phyloP scores from a whole-genome alignment of 2,113 vertebrate genomes.

The Gila orcuttii region DNA sequence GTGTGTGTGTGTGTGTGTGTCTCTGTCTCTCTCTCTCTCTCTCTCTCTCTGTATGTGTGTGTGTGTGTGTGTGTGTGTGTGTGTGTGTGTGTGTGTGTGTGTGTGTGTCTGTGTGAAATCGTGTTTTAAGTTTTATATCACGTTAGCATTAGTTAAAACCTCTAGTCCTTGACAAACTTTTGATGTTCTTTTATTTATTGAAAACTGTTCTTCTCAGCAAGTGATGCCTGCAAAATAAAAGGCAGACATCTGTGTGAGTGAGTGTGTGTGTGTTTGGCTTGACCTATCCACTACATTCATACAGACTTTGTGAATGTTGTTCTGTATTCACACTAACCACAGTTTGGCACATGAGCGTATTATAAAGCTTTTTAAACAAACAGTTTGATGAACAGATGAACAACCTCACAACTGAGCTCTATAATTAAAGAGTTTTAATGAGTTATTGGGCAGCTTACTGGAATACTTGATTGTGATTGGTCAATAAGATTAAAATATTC shows the following conservation, averaged over 20 bases:
- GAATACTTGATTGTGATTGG: background rate
- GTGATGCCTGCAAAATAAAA: too few species aligned
- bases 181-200: too few species aligned
- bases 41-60: too few species aligned
- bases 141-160: too few species aligned
- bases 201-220: too few species aligned
- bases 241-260: too few species aligned
- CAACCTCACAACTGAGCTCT: background rate
- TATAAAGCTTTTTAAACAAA: background rate
- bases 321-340: background rate
- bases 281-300: background rate
- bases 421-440: too few species aligned
- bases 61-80: slow-evolving; percentile 28
- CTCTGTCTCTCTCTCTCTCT: too few species aligned
- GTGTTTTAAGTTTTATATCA: too few species aligned
- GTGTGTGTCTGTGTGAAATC: too few species aligned
- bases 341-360: background rate
- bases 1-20: background rate
- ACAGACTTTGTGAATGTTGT: background rate
- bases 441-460: background rate
- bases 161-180: too few species aligned
- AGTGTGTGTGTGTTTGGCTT: background rate
- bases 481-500: background rate
- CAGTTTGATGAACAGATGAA: slow-evolving; percentile 6
- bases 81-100: background rate